Conservation (phyloP, 2,888 invertebrate species). For the Linyphia triangularis region DNA sequence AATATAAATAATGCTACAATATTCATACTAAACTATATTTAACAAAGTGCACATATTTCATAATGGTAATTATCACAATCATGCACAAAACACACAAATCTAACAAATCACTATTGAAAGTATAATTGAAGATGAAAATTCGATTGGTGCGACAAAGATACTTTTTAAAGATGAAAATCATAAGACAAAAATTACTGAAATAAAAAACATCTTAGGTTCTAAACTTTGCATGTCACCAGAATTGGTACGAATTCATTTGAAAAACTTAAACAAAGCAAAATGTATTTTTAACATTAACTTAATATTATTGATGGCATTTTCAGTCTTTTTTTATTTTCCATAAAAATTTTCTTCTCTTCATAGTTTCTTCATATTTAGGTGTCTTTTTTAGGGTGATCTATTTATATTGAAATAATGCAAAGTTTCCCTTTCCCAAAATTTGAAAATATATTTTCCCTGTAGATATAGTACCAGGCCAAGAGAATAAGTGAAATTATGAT, state of each 20-base stretch:
- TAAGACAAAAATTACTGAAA: background rate
- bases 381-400: too few species aligned
- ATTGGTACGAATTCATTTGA: background rate
- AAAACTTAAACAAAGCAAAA: background rate
- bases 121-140: background rate
- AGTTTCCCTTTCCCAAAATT: too few species aligned
- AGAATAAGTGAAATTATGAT: too few species aligned
- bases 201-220: background rate
- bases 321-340: background rate
- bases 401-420: too few species aligned
- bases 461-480: too few species aligned
- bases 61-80: background rate
- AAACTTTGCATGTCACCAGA: constrained; percentile 63
- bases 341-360: too few species aligned
- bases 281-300: background rate
- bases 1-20: background rate
- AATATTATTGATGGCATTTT: constrained; percentile 36
- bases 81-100: background rate
- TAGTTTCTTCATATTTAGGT: too few species aligned
- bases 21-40: background rate
- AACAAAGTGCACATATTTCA: constrained; percentile 2
- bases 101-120: background rate
- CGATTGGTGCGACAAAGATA: background rate
- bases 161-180: background rate
- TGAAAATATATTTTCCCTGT: too few species aligned